Evolutionary conservation across 2,888 invertebrate species (phyloP).

Genomic region (Lamproptera curius): DNA sequence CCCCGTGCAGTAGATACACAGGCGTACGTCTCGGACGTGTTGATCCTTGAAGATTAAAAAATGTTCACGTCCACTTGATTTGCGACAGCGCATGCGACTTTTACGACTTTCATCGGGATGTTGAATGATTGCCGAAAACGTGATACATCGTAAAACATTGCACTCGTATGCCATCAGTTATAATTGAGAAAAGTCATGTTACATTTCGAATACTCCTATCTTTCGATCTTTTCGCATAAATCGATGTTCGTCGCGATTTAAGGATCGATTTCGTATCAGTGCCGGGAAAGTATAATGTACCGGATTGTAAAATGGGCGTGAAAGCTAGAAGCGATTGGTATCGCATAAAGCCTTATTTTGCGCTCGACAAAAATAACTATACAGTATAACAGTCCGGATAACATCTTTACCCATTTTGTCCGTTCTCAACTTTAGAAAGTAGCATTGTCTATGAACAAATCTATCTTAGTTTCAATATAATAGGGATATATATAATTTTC

Average conservation of each 20-base stretch:
- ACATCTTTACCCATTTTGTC: neutral
- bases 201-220: constrained; percentile 44
- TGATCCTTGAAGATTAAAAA: constrained; percentile 8
- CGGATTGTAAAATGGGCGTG: constrained; percentile 48
- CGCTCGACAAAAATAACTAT: constrained; percentile 31
- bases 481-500: no score
- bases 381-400: neutral
- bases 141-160: constrained; percentile 37
- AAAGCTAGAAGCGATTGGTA: constrained; percentile 42
- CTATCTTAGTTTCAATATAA: no score
- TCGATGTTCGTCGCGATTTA: constrained; percentile 44
- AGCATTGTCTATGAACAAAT: no score
- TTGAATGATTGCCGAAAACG: constrained; percentile 27
- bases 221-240: constrained; percentile 60
- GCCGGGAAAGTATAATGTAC: constrained; percentile 34
- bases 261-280: constrained; percentile 41
- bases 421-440: no score
- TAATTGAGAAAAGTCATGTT: constrained; percentile 34
- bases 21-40: neutral
- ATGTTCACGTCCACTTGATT: constrained; percentile 1
- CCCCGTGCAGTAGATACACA: neutral
- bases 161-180: constrained; percentile 34
- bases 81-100: constrained; percentile 11
- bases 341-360: constrained; percentile 36
- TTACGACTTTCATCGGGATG: constrained; percentile 25